Evolutionary conservation across 2,888 invertebrate genomes (phyloP).

Genomic region (Microdon myrmicae): DNA sequence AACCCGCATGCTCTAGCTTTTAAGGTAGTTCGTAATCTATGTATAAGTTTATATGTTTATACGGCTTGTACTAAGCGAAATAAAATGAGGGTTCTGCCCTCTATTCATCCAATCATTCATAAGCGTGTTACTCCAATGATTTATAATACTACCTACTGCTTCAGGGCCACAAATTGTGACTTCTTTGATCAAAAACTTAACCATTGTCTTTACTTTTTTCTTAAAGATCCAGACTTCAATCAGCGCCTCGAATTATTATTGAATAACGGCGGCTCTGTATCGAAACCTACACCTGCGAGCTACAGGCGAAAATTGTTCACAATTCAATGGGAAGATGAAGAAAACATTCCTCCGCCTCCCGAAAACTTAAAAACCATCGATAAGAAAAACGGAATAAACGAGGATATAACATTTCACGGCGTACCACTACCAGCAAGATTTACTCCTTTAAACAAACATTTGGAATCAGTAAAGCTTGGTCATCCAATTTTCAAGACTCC

Average conservation of each 20-base stretch:
- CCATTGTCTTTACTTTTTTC: no score
- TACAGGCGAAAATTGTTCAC: conserved; percentile 62
- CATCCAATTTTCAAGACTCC: conserved; percentile 56
- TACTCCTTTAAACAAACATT: conserved; percentile 56
- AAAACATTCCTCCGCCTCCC: conserved; percentile 34
- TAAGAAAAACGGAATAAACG: conserved; percentile 23
- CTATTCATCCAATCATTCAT: no score
- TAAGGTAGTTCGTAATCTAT: no score
- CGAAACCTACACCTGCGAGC: conserved; percentile 56
- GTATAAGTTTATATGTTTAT: no score
- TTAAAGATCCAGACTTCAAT: conserved; percentile 55
- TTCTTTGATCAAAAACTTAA: no score
- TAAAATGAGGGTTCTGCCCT: no score
- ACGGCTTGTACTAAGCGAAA: no score
- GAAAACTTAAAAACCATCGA: conserved; percentile 32
- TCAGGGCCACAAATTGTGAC: no score
- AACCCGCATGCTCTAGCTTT: no score
- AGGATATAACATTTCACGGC: conserved; percentile 27
- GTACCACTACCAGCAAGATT: conserved; percentile 53
- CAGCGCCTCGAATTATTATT: conserved; percentile 59
- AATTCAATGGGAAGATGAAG: conserved; percentile 58
- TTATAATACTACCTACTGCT: no score
- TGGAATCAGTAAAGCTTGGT: conserved; percentile 57
- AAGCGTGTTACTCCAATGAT: no score
- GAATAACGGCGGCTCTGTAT: conserved; percentile 55